Percentiles rank a stretch among this genome's conserved stretches.
Evolutionary conservation across 2,888 invertebrate genomes (phyloP).

Genomic region (Pedicia rivosa): DNA sequence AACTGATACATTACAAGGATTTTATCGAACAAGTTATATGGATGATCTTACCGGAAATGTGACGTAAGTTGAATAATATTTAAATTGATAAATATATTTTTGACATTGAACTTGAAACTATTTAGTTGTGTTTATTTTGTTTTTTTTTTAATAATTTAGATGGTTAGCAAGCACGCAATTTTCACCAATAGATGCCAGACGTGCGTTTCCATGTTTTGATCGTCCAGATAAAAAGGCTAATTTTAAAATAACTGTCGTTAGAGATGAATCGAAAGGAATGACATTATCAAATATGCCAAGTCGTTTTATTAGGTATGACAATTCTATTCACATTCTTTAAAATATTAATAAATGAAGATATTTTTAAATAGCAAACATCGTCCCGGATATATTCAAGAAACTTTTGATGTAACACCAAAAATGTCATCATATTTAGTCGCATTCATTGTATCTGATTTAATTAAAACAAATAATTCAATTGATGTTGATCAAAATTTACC

Average conservation of each 20-base stretch:
- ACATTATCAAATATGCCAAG: conserved; percentile 48
- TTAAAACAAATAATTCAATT: conserved; percentile 21
- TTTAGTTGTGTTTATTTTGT: background rate
- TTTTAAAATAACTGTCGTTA: conserved; percentile 51
- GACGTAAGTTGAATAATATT: conserved; percentile 25
- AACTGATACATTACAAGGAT: conserved; percentile 37
- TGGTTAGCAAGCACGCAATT: conserved; percentile 69
- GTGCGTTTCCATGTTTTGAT: conserved; percentile 79
- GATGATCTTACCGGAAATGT: conserved; percentile 25
- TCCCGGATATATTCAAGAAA: conserved; percentile 44
- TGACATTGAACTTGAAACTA: too few relatives aligned
- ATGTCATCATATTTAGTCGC: conserved; percentile 68
- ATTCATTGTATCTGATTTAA: conserved; percentile 38
- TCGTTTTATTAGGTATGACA: background rate
- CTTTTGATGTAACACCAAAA: conserved; percentile 42
- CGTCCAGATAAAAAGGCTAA: conserved; percentile 68
- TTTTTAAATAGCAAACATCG: conserved; percentile 19
- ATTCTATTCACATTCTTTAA: background rate
- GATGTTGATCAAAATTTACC: conserved; percentile 20
- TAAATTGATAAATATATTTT: too few relatives aligned
- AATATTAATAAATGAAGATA: background rate
- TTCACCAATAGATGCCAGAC: conserved; percentile 59
- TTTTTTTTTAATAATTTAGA: conserved; percentile 29
- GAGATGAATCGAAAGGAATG: conserved; percentile 32
- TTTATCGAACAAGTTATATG: conserved; percentile 34